Evolutionary conservation across 2,113 vertebrate genomes (phyloP).

Genomic region (Malurus elegans): DNA sequence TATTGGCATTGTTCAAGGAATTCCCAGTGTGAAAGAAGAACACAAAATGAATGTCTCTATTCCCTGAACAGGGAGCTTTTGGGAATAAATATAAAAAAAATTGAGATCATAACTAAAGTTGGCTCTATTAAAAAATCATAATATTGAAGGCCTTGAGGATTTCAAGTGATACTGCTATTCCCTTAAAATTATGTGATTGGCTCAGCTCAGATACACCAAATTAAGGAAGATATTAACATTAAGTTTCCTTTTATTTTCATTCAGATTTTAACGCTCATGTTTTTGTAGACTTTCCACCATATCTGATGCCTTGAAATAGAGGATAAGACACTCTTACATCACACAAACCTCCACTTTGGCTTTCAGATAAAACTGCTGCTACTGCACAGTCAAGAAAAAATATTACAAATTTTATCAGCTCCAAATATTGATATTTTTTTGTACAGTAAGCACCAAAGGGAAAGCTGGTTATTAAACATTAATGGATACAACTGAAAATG

Average conservation of each 20-base stretch:
- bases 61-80: neutral
- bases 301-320: neutral
- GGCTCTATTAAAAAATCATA: neutral
- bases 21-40: neutral
- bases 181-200: neutral
- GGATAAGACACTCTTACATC: neutral
- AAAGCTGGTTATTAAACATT: constrained; percentile 13
- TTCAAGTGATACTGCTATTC: neutral
- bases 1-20: neutral
- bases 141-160: neutral
- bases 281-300: neutral
- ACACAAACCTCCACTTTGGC: neutral
- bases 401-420: neutral
- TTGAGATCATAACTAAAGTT: neutral
- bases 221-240: neutral
- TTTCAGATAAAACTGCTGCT: neutral
- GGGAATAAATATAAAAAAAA: neutral
- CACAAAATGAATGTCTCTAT: neutral
- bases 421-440: neutral
- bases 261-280: neutral
- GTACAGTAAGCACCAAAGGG: neutral
- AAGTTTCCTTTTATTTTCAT: neutral
- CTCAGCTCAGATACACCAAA: neutral
- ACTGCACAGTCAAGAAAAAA: neutral
- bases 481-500: neutral